These are phyloP conservation scores for Himalopsyche anomala DNA, from an alignment of 2,888 invertebrate genomes.

Conservation along the genomic window DNA sequence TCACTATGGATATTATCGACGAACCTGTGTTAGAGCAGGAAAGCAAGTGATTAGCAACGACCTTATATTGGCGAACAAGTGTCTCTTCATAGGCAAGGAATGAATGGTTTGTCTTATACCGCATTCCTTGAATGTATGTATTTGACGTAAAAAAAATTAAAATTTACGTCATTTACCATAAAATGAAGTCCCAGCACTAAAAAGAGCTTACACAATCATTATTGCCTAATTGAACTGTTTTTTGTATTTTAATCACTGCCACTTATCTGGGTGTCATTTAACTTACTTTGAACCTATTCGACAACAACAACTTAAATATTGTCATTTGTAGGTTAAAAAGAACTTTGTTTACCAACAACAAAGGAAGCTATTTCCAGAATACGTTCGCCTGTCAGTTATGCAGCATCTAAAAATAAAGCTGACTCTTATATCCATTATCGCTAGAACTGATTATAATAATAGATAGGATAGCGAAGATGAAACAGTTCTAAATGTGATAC, in stretches of 20 bases:
- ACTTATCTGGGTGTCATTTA: neutral
- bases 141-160: too few species aligned
- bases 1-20: too few species aligned
- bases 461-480: too few species aligned
- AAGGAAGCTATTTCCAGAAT: constrained; percentile 13
- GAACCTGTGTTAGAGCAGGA: too few species aligned
- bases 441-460: neutral
- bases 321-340: constrained; percentile 19
- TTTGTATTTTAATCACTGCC: neutral
- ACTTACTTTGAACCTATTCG: neutral
- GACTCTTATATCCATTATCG: constrained; percentile 5
- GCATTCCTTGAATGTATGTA: too few species aligned
- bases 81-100: too few species aligned
- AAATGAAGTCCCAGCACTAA: neutral
- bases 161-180: too few species aligned
- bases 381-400: constrained; percentile 4
- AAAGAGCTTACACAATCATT: neutral
- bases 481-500: too few species aligned
- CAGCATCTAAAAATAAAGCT: constrained; percentile 7
- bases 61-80: too few species aligned
- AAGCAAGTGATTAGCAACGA: too few species aligned
- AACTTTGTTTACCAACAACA: constrained; percentile 10
- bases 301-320: constrained; percentile 20
- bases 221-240: neutral
- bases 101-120: too few species aligned